Percentiles rank a stretch among this genome's conserved stretches.
phyloP scores from a whole-genome alignment of 2,113 vertebrate genomes.

The Amphiprion percula region DNA sequence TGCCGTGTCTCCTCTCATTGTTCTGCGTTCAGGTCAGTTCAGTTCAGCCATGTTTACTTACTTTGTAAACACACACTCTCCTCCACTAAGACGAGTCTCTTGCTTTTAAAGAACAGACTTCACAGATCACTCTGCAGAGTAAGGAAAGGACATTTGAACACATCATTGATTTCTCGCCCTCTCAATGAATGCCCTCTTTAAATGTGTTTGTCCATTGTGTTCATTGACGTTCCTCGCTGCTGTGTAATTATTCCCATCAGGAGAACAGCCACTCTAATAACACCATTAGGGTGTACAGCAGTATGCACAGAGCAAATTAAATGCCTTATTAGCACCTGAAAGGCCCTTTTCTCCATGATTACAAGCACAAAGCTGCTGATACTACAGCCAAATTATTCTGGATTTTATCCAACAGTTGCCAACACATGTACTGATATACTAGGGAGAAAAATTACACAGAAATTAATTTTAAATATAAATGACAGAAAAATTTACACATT shows the following conservation, averaged over 20 bases:
- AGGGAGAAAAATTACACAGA: too few species aligned
- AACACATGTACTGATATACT: neutral
- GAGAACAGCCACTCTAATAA: slow-evolving; percentile 43
- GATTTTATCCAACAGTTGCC: too few species aligned
- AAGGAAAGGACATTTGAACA: slow-evolving; percentile 21
- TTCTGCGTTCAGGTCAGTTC: neutral
- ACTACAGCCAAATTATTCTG: too few species aligned
- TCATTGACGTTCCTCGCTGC: slow-evolving; percentile 43
- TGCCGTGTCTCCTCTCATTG: slow-evolving; percentile 5
- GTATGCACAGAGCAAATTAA: slow-evolving; percentile 48
- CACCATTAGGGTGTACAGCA: slow-evolving; percentile 45
- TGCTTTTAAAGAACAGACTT: neutral
- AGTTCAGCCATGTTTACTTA: slow-evolving; percentile 12
- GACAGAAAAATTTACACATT: too few species aligned
- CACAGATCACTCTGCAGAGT: neutral
- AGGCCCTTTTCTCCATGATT: slow-evolving; percentile 28
- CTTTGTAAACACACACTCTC: neutral
- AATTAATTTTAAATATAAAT: too few species aligned
- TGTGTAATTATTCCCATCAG: slow-evolving; percentile 61
- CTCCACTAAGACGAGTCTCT: neutral
- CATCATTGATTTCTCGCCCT: slow-evolving; percentile 40
- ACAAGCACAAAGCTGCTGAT: neutral
- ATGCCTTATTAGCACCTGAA: slow-evolving; percentile 45
- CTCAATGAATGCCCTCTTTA: neutral
- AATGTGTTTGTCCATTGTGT: slow-evolving; percentile 31